phyloP scores from a whole-genome alignment of 2,797 vertebrate genomes.

The Sebastolobus altivelis region DNA sequence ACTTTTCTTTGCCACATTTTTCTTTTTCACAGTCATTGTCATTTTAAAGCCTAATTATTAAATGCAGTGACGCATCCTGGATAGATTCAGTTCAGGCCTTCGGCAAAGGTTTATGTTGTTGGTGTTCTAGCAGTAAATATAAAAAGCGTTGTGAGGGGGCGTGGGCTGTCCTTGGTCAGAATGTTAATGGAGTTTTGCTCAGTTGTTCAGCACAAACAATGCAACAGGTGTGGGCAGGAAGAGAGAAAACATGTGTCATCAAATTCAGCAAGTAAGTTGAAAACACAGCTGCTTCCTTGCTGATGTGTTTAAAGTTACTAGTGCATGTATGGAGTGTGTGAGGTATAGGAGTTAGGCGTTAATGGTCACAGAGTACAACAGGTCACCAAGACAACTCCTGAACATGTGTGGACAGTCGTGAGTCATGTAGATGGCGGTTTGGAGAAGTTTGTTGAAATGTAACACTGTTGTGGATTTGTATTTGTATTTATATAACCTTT shows the following conservation, averaged over 20 bases:
- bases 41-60: neutral
- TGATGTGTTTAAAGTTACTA: neutral
- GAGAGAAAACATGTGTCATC: neutral
- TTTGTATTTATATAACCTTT: too few relatives aligned
- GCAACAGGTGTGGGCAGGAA: constrained; percentile 16
- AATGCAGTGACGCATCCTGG: neutral
- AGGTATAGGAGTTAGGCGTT: constrained; percentile 9
- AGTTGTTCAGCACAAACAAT: constrained; percentile 18
- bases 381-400: constrained; percentile 1
- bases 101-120: neutral
- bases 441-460: constrained; percentile 10
- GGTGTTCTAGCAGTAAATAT: neutral
- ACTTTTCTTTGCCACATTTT: neutral
- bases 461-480: neutral
- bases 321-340: neutral
- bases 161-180: constrained; percentile 20
- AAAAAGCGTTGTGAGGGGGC: neutral
- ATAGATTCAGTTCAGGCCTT: neutral
- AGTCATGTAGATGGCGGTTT: constrained; percentile 15
- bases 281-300: neutral
- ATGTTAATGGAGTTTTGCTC: constrained; percentile 20
- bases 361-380: constrained; percentile 7
- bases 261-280: neutral
- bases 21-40: neutral
- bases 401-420: constrained; percentile 17